phyloP scores from a whole-genome alignment of 2,888 invertebrate species.

The Chymomyza fuscimana region DNA sequence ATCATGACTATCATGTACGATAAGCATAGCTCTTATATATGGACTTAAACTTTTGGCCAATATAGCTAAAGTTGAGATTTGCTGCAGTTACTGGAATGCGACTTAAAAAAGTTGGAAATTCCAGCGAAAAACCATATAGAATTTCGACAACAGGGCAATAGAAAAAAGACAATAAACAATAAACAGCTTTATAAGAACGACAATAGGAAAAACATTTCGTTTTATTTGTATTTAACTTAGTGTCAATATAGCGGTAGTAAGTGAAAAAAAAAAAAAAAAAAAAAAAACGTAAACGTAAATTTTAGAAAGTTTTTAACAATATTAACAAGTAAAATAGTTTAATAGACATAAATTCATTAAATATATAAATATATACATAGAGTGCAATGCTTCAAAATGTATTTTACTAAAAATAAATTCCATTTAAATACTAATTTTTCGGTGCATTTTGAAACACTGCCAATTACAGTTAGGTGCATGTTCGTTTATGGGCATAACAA shows the following conservation, averaged over 20 bases:
- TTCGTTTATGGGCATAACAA: background rate
- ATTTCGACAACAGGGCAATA: background rate
- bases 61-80: background rate
- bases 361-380: constrained; percentile 22
- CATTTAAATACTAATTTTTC: background rate
- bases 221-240: constrained; percentile 31
- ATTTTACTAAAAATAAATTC: background rate
- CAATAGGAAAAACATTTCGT: constrained; percentile 46
- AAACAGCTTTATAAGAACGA: constrained; percentile 50
- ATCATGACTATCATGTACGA: background rate
- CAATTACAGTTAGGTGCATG: background rate
- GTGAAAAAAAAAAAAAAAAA: constrained; percentile 11
- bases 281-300: constrained; percentile 17
- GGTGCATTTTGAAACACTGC: background rate
- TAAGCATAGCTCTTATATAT: background rate
- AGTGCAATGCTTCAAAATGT: constrained; percentile 21
- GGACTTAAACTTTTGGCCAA: background rate
- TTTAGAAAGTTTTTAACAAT: constrained; percentile 29
- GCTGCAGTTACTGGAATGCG: background rate
- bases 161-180: constrained; percentile 44
- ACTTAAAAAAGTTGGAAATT: background rate
- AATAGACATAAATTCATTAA: constrained; percentile 9
- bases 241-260: constrained; percentile 19
- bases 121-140: background rate
- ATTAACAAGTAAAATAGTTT: constrained; percentile 24